Evolutionary conservation across 1,140 invertebrate species (phyloP), one percentile per base, ranked within the genome.

Genomic region (Lepidurus couesii): DNA sequence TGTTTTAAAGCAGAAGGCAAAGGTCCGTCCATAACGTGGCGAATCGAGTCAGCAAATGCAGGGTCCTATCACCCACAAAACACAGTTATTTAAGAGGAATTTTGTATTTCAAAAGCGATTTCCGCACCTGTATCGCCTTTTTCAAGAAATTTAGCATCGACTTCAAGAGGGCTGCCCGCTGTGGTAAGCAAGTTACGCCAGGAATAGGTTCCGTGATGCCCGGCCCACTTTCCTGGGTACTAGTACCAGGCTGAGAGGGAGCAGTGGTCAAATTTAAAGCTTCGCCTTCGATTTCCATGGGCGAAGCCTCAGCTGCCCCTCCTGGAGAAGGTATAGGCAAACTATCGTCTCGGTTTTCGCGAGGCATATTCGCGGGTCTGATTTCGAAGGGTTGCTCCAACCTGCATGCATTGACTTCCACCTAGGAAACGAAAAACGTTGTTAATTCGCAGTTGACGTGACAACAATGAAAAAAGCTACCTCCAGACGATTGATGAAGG

Each of bases 131-230:
- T 81, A 93, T 92, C 10, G 92, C 93, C 85, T 96, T 96, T 84
- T 96, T 96, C 45, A 96, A 82, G 82, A 95, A 96, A 83, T 96
- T 96, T 7, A 96, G 84, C 91, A 95, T 94, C 0, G 94, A 95
- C 83, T 96, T 96, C 0, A 96, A 84, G 3, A 96, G 85, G 7
- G 94, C 94, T 1, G 93, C 93, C 80, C 94, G 86, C 84, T 96
- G 94, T 1, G 93, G 92, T 75, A 95, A 88, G 84, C 94, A 96
- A 42, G 84, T 83, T 1, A 82, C 77, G 0, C 82, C 82, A 24
- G 79, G 9, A 13, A 75, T 74, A 10, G 76, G 76, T 53, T 80
- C 76, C 1, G 75, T 73, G 5, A 45, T 21, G 43, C 76, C 76
- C 24, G 42, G 75, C 53, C 6, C 73, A 65, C 53, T 65, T 1